A percentile compares a stretch with the other conserved stretches of the same genome.
phyloP scores from a whole-genome alignment of 2,113 vertebrate species.

The Hypanus sabinus region DNA sequence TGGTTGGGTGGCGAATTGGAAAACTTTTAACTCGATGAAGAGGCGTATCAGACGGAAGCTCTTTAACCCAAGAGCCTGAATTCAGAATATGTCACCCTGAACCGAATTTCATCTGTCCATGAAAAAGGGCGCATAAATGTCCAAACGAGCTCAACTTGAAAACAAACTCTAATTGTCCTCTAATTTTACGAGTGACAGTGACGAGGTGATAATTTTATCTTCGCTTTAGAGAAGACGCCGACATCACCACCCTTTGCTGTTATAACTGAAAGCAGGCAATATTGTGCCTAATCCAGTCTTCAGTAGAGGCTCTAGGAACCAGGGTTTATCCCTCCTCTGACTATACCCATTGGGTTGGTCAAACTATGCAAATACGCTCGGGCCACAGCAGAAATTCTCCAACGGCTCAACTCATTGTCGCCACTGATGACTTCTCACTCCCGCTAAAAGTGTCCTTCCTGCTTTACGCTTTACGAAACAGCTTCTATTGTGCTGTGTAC shows the following conservation, averaged over 20 bases:
- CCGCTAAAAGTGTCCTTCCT: not conserved
- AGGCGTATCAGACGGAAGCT: not conserved
- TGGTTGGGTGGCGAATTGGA: not conserved
- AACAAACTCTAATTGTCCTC: not conserved
- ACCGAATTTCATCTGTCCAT: not conserved
- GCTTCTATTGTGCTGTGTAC: not conserved
- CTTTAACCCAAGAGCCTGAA: not conserved
- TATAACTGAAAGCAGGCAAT: no score
- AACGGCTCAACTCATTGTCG: not conserved
- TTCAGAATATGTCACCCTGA: not conserved
- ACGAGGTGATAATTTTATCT: not conserved
- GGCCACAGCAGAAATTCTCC: not conserved
- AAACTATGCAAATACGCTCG: not conserved
- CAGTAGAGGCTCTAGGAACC: not conserved
- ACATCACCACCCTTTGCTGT: not conserved
- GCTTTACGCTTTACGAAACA: not conserved
- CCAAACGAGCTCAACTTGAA: not conserved
- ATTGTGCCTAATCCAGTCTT: not conserved
- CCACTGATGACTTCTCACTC: not conserved
- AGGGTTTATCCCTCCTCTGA: not conserved
- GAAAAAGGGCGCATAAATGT: not conserved
- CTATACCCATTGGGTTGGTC: not conserved
- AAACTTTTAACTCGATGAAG: not conserved
- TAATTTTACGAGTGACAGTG: not conserved
- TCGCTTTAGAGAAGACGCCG: no score